A percentile compares a stretch with the other conserved stretches of the same genome.
phyloP scores from a whole-genome alignment of 1,140 invertebrate species.

The Halesus radiatus region DNA sequence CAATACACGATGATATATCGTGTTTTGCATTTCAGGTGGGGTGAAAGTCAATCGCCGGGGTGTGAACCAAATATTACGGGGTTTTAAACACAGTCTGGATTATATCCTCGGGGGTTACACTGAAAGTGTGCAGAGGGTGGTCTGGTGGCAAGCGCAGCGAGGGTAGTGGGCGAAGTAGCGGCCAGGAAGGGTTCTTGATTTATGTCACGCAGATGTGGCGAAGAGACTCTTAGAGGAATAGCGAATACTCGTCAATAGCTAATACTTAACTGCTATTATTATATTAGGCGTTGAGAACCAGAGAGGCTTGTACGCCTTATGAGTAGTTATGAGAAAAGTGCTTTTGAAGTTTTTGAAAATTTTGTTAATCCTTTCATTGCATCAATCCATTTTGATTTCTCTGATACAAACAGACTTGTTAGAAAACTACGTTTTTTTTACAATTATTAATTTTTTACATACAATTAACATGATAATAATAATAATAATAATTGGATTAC shows the following conservation, averaged over 20 bases:
- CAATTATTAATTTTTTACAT: too few relatives aligned
- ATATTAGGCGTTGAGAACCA: too few relatives aligned
- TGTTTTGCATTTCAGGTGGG: constrained; percentile 22
- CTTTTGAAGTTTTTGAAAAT: too few relatives aligned
- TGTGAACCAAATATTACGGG: constrained; percentile 48
- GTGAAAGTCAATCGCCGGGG: constrained; percentile 53
- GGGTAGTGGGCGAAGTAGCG: constrained; percentile 1
- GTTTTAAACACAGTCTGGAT: constrained; percentile 47
- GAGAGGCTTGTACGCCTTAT: too few relatives aligned
- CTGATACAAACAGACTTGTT: too few relatives aligned
- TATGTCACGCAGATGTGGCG: constrained; percentile 43
- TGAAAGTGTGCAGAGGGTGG: constrained; percentile 42
- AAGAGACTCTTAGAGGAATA: not conserved
- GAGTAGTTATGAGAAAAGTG: too few relatives aligned
- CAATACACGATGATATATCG: constrained; percentile 15
- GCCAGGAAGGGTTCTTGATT: constrained; percentile 37
- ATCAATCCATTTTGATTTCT: too few relatives aligned
- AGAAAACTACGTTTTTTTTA: too few relatives aligned
- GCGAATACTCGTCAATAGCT: not conserved
- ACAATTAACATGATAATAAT: too few relatives aligned
- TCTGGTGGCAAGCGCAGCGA: not conserved
- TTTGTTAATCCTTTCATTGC: too few relatives aligned
- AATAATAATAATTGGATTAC: too few relatives aligned
- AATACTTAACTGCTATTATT: too few relatives aligned
- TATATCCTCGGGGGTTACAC: constrained; percentile 45